Evolutionary conservation across 1,140 invertebrate species (phyloP), one percentile per base, ranked within the genome.

Genomic region (Aphelinus atriplicis): DNA sequence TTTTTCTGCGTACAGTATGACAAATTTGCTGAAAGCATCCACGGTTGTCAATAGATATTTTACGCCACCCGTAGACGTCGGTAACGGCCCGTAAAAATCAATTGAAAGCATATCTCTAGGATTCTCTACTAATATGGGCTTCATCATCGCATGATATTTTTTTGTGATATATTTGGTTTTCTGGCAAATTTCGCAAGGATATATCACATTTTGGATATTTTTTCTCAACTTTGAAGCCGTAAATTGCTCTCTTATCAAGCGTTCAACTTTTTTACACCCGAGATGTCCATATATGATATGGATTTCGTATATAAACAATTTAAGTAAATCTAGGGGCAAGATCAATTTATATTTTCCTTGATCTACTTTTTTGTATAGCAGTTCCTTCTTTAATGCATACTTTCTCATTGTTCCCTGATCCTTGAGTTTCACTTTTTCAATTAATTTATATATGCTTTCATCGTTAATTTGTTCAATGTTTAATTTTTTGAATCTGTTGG

Each of bases 21-120:
- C 78, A 76, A 86, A 86, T 75, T 88, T 88, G 0, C 82, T 81
- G 77, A 88, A 88, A 0, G 73, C 84, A 76, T 88, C 85, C 1
- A 87, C 78, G 0, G 88, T 76, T 0, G 77, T 82, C 0, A 88
- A 80, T 4, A 88, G 80, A 73, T 86, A 80, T 67, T 84, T 83
- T 64, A 88, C 86, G 6, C 79, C 78, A 50, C 87, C 86, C 47
- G 79, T 80, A 0, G 84, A 84, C 1, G 79, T 69, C 10, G 81
- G 77, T 43, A 88, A 65, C 3, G 86, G 85, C 7, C 78, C 78
- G 45, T 73, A 77, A 56, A 72, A 79, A 53, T 79, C 78, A 0
- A 76, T 61, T 3, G 68, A 76, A 58, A 78, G n/a, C 48, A 74
- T 26, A 26, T 78, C 70, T 26, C 43, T 51, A 9, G 71, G 74